Evolutionary conservation across 2,797 vertebrate genomes (phyloP).

Genomic region (Chromobotia macracanthus): DNA sequence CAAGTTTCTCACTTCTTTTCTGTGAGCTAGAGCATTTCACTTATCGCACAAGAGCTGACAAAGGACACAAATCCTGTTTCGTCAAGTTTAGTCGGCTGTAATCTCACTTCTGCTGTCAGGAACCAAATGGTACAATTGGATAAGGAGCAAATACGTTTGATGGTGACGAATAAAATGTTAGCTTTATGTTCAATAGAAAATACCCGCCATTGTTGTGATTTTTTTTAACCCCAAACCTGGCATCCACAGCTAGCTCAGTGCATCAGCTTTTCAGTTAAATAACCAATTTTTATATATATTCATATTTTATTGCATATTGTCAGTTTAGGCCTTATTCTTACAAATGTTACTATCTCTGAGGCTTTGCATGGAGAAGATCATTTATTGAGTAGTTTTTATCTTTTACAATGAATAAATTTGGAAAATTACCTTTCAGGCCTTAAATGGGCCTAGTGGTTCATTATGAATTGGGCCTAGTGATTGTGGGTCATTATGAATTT

Average conservation of each 20-base stretch:
- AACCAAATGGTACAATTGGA: conserved; percentile 13
- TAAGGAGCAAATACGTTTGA: neutral
- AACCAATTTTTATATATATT: neutral
- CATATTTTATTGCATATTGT: too few relatives aligned
- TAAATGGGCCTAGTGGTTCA: neutral
- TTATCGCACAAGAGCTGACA: neutral
- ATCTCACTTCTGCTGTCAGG: neutral
- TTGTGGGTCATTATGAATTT: neutral
- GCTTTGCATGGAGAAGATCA: neutral
- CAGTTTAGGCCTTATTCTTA: neutral
- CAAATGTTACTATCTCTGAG: neutral
- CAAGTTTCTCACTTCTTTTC: neutral
- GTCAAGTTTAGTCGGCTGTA: neutral
- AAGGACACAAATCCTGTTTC: neutral
- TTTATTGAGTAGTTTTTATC: neutral
- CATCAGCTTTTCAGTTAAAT: neutral
- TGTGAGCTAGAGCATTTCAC: neutral
- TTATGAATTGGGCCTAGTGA: too few relatives aligned
- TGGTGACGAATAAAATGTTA: neutral
- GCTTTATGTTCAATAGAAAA: neutral
- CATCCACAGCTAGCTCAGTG: neutral
- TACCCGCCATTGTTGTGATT: neutral
- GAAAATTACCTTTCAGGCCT: neutral
- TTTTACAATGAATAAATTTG: too few relatives aligned
- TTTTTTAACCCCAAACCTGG: neutral